Percentiles rank a stretch among this genome's conserved stretches.
Evolutionary conservation across 1,140 invertebrate species (phyloP).

Genomic region (Pentalonia nigronervosa): DNA sequence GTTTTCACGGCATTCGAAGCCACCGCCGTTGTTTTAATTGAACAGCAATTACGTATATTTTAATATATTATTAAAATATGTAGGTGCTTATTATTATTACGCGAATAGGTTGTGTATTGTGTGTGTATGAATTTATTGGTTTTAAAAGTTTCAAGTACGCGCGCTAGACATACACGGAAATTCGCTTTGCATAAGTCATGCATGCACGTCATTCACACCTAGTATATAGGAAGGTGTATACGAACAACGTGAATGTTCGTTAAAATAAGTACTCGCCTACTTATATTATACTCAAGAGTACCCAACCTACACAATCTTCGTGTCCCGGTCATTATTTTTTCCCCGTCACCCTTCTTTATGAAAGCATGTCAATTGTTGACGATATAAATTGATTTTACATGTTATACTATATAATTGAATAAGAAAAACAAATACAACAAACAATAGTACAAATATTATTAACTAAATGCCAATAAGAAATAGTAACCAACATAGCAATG

Average conservation of each 20-base stretch:
- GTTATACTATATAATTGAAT: neutral
- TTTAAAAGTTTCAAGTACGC: conserved; percentile 1
- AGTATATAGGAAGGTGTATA: neutral
- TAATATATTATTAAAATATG: neutral
- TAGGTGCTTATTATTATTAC: conserved; percentile 8
- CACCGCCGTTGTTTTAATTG: neutral
- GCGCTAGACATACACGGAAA: neutral
- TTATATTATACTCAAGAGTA: neutral
- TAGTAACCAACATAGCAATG: neutral
- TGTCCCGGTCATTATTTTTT: neutral
- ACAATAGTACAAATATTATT: neutral
- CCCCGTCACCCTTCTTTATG: neutral
- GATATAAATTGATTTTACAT: neutral
- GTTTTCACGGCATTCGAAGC: neutral
- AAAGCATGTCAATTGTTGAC: neutral
- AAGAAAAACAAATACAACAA: neutral
- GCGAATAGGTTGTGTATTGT: neutral
- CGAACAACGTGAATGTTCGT: neutral
- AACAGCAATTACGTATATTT: neutral
- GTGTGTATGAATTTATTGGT: neutral
- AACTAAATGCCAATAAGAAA: neutral
- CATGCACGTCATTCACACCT: neutral
- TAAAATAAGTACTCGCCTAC: neutral
- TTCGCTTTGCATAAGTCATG: neutral
- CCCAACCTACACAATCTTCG: too few relatives aligned